A percentile compares a stretch with the other conserved stretches of the same genome.
Conservation (phyloP, 2,113 vertebrate genomes). For the Regulus satrapa region DNA sequence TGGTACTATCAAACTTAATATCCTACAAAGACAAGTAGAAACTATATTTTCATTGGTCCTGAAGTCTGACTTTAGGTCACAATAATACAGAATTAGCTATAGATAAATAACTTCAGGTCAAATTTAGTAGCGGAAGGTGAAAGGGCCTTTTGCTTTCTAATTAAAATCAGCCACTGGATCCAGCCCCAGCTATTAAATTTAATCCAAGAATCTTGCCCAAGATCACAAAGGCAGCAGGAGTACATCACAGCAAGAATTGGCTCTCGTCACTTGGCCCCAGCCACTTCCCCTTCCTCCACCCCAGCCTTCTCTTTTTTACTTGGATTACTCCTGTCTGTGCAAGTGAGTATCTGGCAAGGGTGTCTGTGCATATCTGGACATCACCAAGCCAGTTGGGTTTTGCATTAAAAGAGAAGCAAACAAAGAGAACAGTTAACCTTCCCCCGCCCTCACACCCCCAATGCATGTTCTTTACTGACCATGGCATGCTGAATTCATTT, state of each 20-base stretch:
- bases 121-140: constrained; percentile 37
- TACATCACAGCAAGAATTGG: not conserved
- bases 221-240: constrained; percentile 4
- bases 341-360: not conserved
- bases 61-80: not conserved
- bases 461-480: not conserved
- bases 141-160: constrained; percentile 27
- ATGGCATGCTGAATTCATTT: not conserved
- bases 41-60: not conserved
- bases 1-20: not conserved
- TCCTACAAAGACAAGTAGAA: not conserved
- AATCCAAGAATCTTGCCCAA: not conserved
- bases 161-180: constrained; percentile 3
- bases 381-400: constrained; percentile 20
- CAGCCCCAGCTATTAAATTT: not conserved
- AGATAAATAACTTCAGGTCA: not conserved
- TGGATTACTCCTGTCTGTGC: constrained; percentile 13
- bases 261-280: not conserved
- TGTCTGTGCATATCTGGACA: constrained; percentile 9
- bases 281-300: constrained; percentile 43
- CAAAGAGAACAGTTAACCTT: not conserved
- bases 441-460: not conserved
- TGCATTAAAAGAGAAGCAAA: constrained; percentile 24
- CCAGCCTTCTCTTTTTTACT: not conserved
- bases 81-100: not conserved